Evolutionary conservation across 2,113 vertebrate species (phyloP).

Genomic region (Rhinoptilus africanus): DNA sequence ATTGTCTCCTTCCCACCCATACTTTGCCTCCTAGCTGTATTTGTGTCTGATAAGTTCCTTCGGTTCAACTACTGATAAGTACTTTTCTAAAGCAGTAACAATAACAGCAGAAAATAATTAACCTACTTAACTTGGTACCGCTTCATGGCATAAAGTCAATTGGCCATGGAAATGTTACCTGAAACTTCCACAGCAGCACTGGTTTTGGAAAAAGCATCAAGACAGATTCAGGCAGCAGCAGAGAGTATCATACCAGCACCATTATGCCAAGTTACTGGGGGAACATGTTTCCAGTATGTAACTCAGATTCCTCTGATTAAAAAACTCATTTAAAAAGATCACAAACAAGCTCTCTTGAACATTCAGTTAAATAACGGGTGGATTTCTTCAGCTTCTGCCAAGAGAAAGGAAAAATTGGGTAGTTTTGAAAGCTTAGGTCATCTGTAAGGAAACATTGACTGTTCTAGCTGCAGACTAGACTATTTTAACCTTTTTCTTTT

Average conservation of each 20-base stretch:
- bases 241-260: not conserved
- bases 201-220: not conserved
- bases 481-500: not conserved
- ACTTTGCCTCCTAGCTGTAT: not conserved
- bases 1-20: not conserved
- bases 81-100: constrained; percentile 12
- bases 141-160: constrained; percentile 10
- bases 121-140: constrained; percentile 5
- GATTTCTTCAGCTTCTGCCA: not conserved
- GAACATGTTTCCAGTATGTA: not conserved
- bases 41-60: not conserved
- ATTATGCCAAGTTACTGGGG: not conserved
- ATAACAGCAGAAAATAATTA: constrained; percentile 35
- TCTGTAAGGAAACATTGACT: not conserved
- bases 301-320: not conserved
- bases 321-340: not conserved
- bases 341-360: not conserved
- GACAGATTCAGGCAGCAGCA: not conserved
- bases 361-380: not conserved
- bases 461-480: not conserved
- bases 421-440: not conserved
- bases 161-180: constrained; percentile 7
- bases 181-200: not conserved
- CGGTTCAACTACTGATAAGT: constrained; percentile 38
- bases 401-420: not conserved